Conservation (phyloP, 2,113 vertebrate genomes). For the Microtus oregoni region DNA sequence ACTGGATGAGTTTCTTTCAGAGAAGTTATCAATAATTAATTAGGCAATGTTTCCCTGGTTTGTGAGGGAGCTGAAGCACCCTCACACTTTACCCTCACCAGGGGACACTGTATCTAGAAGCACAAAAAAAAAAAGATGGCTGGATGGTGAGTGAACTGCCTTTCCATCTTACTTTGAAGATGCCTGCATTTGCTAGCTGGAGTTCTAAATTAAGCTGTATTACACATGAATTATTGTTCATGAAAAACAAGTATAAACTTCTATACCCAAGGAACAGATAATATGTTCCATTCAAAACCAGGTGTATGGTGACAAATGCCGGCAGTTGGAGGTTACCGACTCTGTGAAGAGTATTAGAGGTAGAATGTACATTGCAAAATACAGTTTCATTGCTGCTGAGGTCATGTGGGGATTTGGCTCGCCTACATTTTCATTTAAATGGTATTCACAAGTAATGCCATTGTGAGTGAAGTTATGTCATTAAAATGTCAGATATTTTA, state of each 20-base stretch:
- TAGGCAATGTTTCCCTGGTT: neutral
- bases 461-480: slow-evolving; percentile 76
- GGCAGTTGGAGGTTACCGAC: slow-evolving; percentile 16
- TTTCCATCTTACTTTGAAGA: neutral
- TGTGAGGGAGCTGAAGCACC: neutral
- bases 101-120: neutral
- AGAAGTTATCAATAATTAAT: neutral
- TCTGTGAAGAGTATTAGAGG: neutral
- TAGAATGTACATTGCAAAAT: neutral
- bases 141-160: neutral
- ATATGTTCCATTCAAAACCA: neutral
- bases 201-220: slow-evolving; percentile 48
- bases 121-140: neutral
- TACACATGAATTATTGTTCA: neutral
- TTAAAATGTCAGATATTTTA: slow-evolving; percentile 77
- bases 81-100: neutral
- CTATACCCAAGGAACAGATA: neutral
- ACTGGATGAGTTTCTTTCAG: neutral
- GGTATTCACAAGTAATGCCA: slow-evolving; percentile 73
- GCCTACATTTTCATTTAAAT: slow-evolving; percentile 70
- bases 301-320: slow-evolving; percentile 45
- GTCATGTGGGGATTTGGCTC: slow-evolving; percentile 46
- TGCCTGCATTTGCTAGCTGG: slow-evolving; percentile 9
- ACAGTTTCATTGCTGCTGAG: slow-evolving; percentile 43
- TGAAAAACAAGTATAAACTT: slow-evolving; percentile 29